These are phyloP conservation scores for Leptinotarsa defecta DNA, from an alignment of 1,140 invertebrate genomes.

Conservation along the genomic window DNA sequence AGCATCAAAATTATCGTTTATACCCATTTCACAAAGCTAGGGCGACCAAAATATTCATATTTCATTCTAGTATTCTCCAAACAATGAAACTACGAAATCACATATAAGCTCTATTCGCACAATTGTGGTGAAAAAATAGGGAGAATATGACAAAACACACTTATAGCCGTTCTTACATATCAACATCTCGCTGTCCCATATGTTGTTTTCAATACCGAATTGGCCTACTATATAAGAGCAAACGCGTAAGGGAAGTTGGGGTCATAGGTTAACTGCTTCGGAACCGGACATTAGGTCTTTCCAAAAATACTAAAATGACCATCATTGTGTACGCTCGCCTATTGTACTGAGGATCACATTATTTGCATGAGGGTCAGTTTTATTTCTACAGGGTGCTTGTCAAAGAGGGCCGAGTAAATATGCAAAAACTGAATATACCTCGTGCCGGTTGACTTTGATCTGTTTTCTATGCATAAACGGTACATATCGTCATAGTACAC, in stretches of 20 bases:
- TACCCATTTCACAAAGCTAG: neutral
- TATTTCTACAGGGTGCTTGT: constrained; percentile 20
- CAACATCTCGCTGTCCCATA: neutral
- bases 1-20: too few relatives aligned
- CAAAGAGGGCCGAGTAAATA: constrained; percentile 12
- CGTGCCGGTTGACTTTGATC: neutral
- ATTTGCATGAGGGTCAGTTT: neutral
- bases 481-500: too few relatives aligned
- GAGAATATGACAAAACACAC: constrained; percentile 18
- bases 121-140: constrained; percentile 28
- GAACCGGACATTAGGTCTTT: constrained; percentile 25
- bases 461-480: too few relatives aligned
- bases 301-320: constrained; percentile 31
- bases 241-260: neutral
- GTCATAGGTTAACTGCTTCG: constrained; percentile 26
- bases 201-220: constrained; percentile 3
- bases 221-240: neutral
- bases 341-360: constrained; percentile 8
- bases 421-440: constrained; percentile 12
- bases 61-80: constrained; percentile 1
- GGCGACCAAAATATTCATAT: constrained; percentile 11
- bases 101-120: constrained; percentile 1
- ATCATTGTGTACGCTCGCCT: constrained; percentile 12
- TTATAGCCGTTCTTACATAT: neutral
- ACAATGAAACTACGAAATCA: constrained; percentile 11